These are phyloP conservation scores for Ectropis grisescens DNA, from an alignment of 1,140 invertebrate genomes.

Conservation along the genomic window DNA sequence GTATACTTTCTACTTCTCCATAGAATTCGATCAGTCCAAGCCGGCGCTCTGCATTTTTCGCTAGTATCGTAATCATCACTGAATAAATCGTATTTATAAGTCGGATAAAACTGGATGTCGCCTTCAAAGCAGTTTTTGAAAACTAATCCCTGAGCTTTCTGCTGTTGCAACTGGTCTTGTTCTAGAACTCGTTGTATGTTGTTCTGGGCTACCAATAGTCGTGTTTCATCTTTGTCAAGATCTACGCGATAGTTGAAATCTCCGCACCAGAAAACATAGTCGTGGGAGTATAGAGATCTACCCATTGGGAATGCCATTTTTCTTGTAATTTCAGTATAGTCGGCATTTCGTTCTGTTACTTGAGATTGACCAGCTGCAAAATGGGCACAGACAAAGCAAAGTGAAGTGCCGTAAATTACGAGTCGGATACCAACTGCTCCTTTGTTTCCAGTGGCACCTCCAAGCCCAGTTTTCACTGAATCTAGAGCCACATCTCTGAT, in stretches of 20 bases:
- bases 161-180: slow-evolving; percentile 91
- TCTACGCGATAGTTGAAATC: slow-evolving; percentile 99
- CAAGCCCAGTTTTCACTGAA: slow-evolving; percentile 97
- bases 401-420: slow-evolving; percentile 90
- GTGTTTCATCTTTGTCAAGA: slow-evolving; percentile 95
- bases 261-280: slow-evolving; percentile 99
- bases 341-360: slow-evolving; percentile 94
- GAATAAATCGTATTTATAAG: slow-evolving; percentile 99
- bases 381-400: slow-evolving; percentile 98
- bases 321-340: slow-evolving; percentile 95
- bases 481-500: slow-evolving; percentile 95
- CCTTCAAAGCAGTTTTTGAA: slow-evolving; percentile 97
- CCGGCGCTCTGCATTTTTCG: slow-evolving; percentile 96
- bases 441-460: slow-evolving; percentile 96
- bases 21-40: slow-evolving; percentile 97
- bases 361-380: slow-evolving; percentile 99
- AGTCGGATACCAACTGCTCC: slow-evolving; percentile 96
- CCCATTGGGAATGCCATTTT: slow-evolving; percentile 96
- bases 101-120: slow-evolving; percentile 92
- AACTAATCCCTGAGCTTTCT: slow-evolving; percentile 86
- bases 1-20: slow-evolving; percentile 86
- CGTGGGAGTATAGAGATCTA: slow-evolving; percentile 92
- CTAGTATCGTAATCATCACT: slow-evolving; percentile 99
- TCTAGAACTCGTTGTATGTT: slow-evolving; percentile 86
- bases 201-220: slow-evolving; percentile 83